Evolutionary conservation across 2,797 vertebrate species (phyloP), one percentile per base, ranked within the genome.

Genomic region (Sebastolobus altivelis): DNA sequence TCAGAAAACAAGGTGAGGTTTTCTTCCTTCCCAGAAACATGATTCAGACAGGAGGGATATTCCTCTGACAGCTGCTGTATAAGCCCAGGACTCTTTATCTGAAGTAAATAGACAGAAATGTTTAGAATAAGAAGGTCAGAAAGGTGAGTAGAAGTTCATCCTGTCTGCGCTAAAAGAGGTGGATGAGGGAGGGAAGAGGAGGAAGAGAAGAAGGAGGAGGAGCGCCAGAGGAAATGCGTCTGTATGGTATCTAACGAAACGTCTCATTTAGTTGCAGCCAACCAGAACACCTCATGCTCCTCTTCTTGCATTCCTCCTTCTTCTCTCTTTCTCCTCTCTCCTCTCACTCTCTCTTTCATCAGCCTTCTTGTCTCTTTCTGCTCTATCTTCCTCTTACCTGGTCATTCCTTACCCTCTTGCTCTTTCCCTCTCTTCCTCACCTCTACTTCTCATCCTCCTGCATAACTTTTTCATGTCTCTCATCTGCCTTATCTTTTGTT

Each of bases 201-300:
- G 25, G 0, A 63, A 25, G 16, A 58, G 61, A 10, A 74, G 20
- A 4, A 80, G 20, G 7, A 73, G 75, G 49, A 77, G 77, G 37
- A 75, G 65, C 4, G 16, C 18, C 33, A 68, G 61, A 70, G 85
- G 88, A 89, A 89, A 85, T 66, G 72, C 55, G 70, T 80, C 73
- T 43, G 70, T 83, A 81, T 79, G 81, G 83, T 29, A 76, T 86
- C 81, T 37, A 56, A 79, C 71, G 2, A 56, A 81, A 87, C 43
- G 77, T 88, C 80, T 91, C 82, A 90, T 91, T 89, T 84, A 76
- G 79, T 33, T 84, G 74, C 84, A 89, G 71, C 78, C 77, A 59
- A 80, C 78, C 87, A 87, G 88, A 90, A 89, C 87, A 66, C 76
- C 66, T 61, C 73, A 27, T 12, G 61, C 56, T 49, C 13, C 35